These are phyloP conservation scores for Hapalemur alaotrensis DNA, from an alignment of 2,797 vertebrate genomes.

Conservation along the genomic window DNA sequence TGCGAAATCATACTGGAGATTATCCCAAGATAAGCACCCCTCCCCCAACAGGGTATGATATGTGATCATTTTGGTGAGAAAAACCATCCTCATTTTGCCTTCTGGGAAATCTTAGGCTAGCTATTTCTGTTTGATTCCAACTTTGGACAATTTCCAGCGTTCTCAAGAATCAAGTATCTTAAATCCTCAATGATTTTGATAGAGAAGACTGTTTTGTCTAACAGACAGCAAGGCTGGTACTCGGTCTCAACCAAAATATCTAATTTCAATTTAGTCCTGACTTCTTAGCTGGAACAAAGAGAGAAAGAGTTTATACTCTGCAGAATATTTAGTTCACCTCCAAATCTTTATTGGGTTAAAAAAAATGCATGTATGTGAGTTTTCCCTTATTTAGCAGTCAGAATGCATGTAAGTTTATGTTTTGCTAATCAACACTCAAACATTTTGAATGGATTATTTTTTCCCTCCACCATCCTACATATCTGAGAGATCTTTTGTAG, in stretches of 20 bases:
- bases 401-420: slow-evolving; percentile 22
- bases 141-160: slow-evolving; percentile 67
- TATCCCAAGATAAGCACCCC: slow-evolving; percentile 42
- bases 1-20: slow-evolving; percentile 16
- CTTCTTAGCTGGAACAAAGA: slow-evolving; percentile 30
- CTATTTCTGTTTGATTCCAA: slow-evolving; percentile 59
- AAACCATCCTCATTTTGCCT: slow-evolving; percentile 58
- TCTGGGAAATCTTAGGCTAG: slow-evolving; percentile 64
- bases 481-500: slow-evolving; percentile 70
- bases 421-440: slow-evolving; percentile 55
- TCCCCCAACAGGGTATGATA: slow-evolving; percentile 52
- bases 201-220: slow-evolving; percentile 64
- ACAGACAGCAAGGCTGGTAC: slow-evolving; percentile 8
- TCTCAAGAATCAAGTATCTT: slow-evolving; percentile 55
- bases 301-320: slow-evolving; percentile 15
- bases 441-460: slow-evolving; percentile 48
- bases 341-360: neutral
- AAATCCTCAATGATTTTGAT: slow-evolving; percentile 57
- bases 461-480: neutral
- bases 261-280: slow-evolving; percentile 54
- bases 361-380: neutral
- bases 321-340: slow-evolving; percentile 4
- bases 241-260: slow-evolving; percentile 22
- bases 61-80: slow-evolving; percentile 68
- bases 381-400: slow-evolving; percentile 17